These are phyloP conservation scores for Andrena bicolor DNA, from an alignment of 2,888 invertebrate species.

Conservation along the genomic window DNA sequence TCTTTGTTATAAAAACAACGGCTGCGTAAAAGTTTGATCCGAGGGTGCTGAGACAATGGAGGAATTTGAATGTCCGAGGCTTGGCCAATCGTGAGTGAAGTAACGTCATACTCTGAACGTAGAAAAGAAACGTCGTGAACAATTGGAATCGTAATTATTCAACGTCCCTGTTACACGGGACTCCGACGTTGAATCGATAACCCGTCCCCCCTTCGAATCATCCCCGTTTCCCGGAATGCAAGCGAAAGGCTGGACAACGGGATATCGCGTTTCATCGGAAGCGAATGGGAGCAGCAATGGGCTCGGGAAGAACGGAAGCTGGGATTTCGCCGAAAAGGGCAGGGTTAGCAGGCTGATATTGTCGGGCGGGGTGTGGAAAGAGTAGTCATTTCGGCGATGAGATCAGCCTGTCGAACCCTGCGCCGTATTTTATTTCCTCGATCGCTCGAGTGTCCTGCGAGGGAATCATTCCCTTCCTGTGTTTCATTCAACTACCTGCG, in stretches of 20 bases:
- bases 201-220: background rate
- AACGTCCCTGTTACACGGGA: background rate
- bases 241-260: background rate
- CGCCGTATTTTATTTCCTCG: constrained; percentile 76
- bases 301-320: constrained; percentile 40
- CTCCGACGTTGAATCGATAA: background rate
- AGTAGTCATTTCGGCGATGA: constrained; percentile 85
- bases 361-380: constrained; percentile 84
- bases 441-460: constrained; percentile 52
- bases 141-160: background rate
- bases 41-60: background rate
- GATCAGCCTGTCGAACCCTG: constrained; percentile 85
- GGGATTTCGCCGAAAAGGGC: constrained; percentile 73
- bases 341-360: constrained; percentile 85
- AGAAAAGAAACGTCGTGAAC: no score
- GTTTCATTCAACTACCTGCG: background rate
- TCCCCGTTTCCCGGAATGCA: background rate
- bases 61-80: constrained; percentile 7
- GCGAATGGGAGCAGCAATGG: constrained; percentile 10
- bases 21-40: background rate
- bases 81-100: background rate
- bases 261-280: constrained; percentile 22
- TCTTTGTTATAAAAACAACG: background rate
- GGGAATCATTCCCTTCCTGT: constrained; percentile 38
- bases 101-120: no score